Conservation (phyloP, 2,888 invertebrate genomes). For the Lepeophtheirus nordmannii region DNA sequence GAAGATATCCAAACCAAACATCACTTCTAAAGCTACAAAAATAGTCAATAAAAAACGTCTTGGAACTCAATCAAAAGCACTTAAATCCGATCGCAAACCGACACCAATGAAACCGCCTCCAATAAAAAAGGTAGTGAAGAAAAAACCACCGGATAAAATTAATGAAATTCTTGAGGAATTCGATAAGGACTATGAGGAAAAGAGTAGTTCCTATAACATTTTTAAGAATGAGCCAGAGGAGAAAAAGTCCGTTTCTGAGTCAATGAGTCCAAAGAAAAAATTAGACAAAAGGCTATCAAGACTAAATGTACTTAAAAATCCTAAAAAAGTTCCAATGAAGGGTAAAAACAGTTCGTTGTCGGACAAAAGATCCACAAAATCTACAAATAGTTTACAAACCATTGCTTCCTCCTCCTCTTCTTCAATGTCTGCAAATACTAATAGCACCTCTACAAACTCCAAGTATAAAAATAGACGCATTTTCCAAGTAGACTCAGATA, state of each 20-base stretch:
- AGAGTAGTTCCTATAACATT: background rate
- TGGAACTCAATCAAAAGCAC: background rate
- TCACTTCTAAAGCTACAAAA: background rate
- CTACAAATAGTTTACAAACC: background rate
- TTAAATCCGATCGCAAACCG: background rate
- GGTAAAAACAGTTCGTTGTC: background rate
- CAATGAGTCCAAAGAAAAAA: background rate
- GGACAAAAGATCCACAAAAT: background rate
- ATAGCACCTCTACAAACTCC: background rate
- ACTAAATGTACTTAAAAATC: background rate
- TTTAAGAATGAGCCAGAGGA: background rate
- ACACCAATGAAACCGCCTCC: slow-evolving; percentile 3
- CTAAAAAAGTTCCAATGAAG: background rate
- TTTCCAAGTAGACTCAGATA: background rate
- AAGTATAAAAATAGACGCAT: background rate
- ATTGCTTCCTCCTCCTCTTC: background rate
- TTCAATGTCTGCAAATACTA: background rate
- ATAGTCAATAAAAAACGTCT: background rate
- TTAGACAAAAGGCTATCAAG: background rate
- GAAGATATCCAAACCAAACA: background rate
- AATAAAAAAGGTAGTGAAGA: background rate
- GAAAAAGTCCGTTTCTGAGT: background rate
- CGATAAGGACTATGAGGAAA: background rate
- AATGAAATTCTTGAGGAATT: background rate
- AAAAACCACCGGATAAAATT: background rate